Evolutionary conservation across 2,888 invertebrate genomes (phyloP), one percentile per base, ranked within the genome.

Genomic region (Hipparchia sbordonii): DNA sequence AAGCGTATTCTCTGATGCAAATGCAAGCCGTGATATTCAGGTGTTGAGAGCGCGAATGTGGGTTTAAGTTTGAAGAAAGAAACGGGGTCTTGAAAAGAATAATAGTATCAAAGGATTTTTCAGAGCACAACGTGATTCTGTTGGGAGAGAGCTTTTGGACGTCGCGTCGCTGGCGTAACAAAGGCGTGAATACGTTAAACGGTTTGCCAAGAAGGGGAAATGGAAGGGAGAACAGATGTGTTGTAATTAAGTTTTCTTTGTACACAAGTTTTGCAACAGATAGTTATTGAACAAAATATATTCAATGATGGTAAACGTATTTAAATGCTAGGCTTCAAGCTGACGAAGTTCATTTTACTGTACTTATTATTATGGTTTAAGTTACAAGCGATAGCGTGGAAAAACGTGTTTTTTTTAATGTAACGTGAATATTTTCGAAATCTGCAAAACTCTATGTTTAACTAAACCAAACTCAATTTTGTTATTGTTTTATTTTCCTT

Each of bases 1-100:
- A 83, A 82, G 87, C 84, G 85, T 87, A 89, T 87, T 89, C 46
- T 87, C 82, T 84, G 83, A 90, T 83, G 82, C 80, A 82, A 83
- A 83, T 87, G 85, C 86, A 81, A 86, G 88, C 85, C 82, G 86
- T 88, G 89, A 89, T 89, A 90, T 87, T 85, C 85, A 76, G 71
- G 73, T 71, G 52, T 52, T 33, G 69, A 69, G 39, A 61, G 12
- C 60, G 51, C 66, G 57, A 70, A 67, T 67, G 74, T 72, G 51
- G 62, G 70, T 72, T 74, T 69, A 65, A 65, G 69, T 69, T 61
- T 60, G 60, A 69, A 69, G 69, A 69, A 69, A 69, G 69, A 69
- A 69, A 67, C 57, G 51, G 52, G 69, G 52, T 69, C 69, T 69
- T 69, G 61, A 69, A 76, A 76, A 74, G 75, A 76, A 74, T 74